Conservation (phyloP, 1,140 invertebrate species). For the Pseudomyrmex dendroicus region DNA sequence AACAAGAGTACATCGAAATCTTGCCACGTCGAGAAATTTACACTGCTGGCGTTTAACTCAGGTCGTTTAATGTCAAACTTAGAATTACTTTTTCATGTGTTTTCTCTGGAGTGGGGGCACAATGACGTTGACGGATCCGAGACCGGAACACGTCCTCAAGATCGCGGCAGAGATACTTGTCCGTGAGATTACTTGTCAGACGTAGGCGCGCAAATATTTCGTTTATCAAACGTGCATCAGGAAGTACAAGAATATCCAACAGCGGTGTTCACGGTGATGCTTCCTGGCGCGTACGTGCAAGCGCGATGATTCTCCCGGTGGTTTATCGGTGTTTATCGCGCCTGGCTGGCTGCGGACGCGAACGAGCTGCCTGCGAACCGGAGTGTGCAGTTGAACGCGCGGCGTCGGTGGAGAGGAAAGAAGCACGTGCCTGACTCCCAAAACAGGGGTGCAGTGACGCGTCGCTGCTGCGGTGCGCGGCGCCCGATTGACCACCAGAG, state of each 20-base stretch:
- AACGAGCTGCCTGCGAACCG: slow-evolving; percentile 52
- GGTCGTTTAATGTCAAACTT: slow-evolving; percentile 1
- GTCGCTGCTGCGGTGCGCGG: slow-evolving; percentile 84
- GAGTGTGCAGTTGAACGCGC: slow-evolving; percentile 64
- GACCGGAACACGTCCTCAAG: slow-evolving; percentile 1
- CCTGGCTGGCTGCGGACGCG: slow-evolving; percentile 68
- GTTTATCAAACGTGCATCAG: neutral
- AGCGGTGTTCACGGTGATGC: slow-evolving; percentile 8
- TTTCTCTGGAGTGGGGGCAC: neutral
- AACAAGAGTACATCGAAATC: slow-evolving; percentile 36
- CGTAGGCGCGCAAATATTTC: slow-evolving; percentile 2
- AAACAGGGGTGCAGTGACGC: slow-evolving; percentile 83
- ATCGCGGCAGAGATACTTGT: neutral
- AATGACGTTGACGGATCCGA: slow-evolving; percentile 31
- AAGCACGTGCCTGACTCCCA: slow-evolving; percentile 81
- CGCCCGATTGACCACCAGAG: slow-evolving; percentile 85
- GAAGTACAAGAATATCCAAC: slow-evolving; percentile 19
- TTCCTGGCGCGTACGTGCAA: slow-evolving; percentile 33
- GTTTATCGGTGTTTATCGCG: slow-evolving; percentile 70
- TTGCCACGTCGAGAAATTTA: slow-evolving; percentile 37
- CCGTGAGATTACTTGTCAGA: slow-evolving; percentile 14
- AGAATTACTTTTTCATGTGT: too few species aligned
- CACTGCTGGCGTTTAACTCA: slow-evolving; percentile 26
- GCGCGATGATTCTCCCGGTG: slow-evolving; percentile 47
- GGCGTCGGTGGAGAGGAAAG: slow-evolving; percentile 73